Base-by-base conservation (phyloP, 2,888 invertebrate species). In the Noctua janthina region DNA sequence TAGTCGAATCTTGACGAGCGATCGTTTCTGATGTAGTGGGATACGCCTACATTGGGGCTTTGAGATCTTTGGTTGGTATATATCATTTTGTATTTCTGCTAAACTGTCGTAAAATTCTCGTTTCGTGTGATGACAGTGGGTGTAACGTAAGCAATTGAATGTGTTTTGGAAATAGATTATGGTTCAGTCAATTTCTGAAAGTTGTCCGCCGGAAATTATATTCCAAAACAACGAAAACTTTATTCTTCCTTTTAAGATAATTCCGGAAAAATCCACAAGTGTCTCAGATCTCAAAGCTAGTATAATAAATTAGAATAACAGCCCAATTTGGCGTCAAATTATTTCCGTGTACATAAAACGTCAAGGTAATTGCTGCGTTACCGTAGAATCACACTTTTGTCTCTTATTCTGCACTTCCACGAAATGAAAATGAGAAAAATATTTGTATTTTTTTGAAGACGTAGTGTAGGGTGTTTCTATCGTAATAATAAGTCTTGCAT, bases 321-420 rank as follows among this genome's bases (percentile, higher is more conserved):
- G 23, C 66, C 66, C 81, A 74, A 54, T 83, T 85, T 74, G 81
- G 85, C 59, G 66, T 85, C 67, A 67, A 74, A 81, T 85, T 80
- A 56, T 80, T 73, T 83, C 67, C 70, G 29, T 54, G 39, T 56
- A 67, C 70, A 81, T n/a, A 35, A 78, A 62, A 35, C 39, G 46
- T 68, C 35, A 78, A 83, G 35, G 54, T 64, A 49, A 62, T 64
- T 72, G 82, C 51, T 35, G n/a, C 29, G 46, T 68, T 76, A 68
- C 51, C 76, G 17, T 76, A 68, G 10, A 83, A 64, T 49, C 54
- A 29, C 20, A 54, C 7, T 54, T 76, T 68, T 54, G 76, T 76
- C 11, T 8, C 68, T 29, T 39, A 23, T 39, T 69, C 11, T 56
- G 29, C 29, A 69, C 15, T 56, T 56, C 49, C 23, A 56, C 1